Conservation (phyloP, 1,140 invertebrate genomes). For the Sinonovacula constricta region DNA sequence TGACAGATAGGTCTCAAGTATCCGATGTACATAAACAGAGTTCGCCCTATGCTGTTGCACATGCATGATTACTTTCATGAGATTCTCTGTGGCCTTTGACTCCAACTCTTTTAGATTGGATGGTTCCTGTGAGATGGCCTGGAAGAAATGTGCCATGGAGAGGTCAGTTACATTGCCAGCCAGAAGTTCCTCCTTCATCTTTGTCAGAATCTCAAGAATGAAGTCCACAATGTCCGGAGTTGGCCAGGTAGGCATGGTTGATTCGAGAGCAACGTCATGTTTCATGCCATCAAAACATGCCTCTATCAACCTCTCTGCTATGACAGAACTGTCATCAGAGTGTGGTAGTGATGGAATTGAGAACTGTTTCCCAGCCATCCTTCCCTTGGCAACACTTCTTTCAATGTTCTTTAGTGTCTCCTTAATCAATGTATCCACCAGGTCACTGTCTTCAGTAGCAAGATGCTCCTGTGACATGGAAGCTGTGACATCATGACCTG, state of each 20-base stretch:
- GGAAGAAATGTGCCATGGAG: conserved; percentile 44
- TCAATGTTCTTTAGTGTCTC: conserved; percentile 35
- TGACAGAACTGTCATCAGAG: conserved; percentile 31
- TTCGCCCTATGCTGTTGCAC: conserved; percentile 1
- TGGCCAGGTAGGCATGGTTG: neutral
- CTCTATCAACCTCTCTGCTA: conserved; percentile 12
- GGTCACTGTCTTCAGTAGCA: conserved; percentile 14
- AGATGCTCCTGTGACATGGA: neutral
- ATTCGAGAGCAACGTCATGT: neutral
- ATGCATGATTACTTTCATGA: neutral
- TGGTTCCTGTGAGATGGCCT: conserved; percentile 17
- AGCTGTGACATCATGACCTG: neutral
- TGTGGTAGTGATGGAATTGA: conserved; percentile 34
- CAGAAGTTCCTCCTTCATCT: conserved; percentile 21
- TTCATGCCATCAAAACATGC: conserved; percentile 24
- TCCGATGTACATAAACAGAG: conserved; percentile 27
- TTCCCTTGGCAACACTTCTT: conserved; percentile 38
- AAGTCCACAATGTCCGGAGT: conserved; percentile 35
- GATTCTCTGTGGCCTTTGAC: conserved; percentile 10
- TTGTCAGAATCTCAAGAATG: conserved; percentile 36
- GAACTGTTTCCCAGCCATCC: neutral
- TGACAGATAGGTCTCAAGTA: conserved; percentile 34
- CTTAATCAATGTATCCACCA: conserved; percentile 14
- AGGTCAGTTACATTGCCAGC: conserved; percentile 34
- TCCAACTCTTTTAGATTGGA: conserved; percentile 27